These are phyloP conservation scores for Rachycentron canadum DNA, from an alignment of 2,797 vertebrate species.

Conservation along the genomic window DNA sequence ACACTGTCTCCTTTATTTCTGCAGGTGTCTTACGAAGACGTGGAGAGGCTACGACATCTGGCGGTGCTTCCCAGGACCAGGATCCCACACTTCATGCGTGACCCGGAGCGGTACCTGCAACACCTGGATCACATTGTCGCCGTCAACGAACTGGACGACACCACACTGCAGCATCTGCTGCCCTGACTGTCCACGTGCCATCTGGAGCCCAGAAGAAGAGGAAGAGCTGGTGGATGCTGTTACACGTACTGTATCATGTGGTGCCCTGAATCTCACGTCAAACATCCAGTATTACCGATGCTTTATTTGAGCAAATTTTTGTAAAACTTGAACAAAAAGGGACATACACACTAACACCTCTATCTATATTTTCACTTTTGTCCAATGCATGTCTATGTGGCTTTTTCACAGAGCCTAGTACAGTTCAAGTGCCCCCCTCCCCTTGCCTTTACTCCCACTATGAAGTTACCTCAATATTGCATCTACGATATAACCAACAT, in stretches of 20 bases:
- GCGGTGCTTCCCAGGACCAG: constrained; percentile 88
- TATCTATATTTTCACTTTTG: constrained; percentile 48
- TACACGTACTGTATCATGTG: constrained; percentile 23
- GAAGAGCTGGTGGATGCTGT: background rate
- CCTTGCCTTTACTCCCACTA: constrained; percentile 40
- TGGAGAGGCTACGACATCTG: constrained; percentile 87
- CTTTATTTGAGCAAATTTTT: constrained; percentile 37
- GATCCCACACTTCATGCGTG: constrained; percentile 97
- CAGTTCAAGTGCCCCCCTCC: constrained; percentile 12
- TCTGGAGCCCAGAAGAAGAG: constrained; percentile 7
- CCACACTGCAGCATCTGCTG: constrained; percentile 86
- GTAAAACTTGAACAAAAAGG: constrained; percentile 70
- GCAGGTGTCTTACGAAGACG: constrained; percentile 95
- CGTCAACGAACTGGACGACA: constrained; percentile 91
- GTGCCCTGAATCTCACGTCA: constrained; percentile 31
- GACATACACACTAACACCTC: constrained; percentile 64
- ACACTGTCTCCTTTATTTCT: background rate
- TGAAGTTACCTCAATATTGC: constrained; percentile 74
- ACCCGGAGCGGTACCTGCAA: constrained; percentile 91
- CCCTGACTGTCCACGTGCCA: constrained; percentile 38
- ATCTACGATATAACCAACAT: constrained; percentile 56
- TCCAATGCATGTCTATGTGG: constrained; percentile 65
- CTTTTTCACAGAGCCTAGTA: constrained; percentile 36
- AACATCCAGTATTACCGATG: constrained; percentile 48
- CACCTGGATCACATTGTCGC: constrained; percentile 93